Percentiles rank a stretch among this genome's conserved stretches.
Conservation (phyloP, 64 coral and sea anemone species). For the Pocillopora damicornis region DNA sequence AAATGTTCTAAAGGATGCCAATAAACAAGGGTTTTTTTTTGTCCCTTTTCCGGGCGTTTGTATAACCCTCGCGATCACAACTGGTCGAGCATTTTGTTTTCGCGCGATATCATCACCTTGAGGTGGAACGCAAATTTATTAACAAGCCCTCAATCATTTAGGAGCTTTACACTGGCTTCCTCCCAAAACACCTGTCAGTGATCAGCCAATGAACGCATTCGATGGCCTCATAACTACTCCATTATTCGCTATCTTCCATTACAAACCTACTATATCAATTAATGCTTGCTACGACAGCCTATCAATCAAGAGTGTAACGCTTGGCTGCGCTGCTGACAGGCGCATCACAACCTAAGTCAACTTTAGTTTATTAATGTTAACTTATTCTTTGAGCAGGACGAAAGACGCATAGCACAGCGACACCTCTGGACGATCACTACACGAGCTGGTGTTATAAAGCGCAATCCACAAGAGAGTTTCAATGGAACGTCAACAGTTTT, state of each 20-base stretch:
- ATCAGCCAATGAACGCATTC: constrained; percentile 54
- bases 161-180: constrained; percentile 47
- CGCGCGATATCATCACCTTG: constrained; percentile 1
- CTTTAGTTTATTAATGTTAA: constrained; percentile 88
- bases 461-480: not conserved
- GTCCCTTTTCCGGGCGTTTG: not conserved
- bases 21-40: not conserved
- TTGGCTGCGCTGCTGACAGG: constrained; percentile 75
- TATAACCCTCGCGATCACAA: not conserved
- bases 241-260: constrained; percentile 91
- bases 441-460: not conserved
- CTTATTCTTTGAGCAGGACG: constrained; percentile 50
- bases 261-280: constrained; percentile 98
- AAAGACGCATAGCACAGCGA: constrained; percentile 15
- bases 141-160: constrained; percentile 46
- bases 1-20: constrained; percentile 19
- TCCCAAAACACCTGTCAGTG: constrained; percentile 72
- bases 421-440: constrained; percentile 22
- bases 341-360: constrained; percentile 71
- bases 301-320: constrained; percentile 90
- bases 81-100: not conserved
- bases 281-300: constrained; percentile 81
- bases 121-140: constrained; percentile 28
- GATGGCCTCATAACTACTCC: constrained; percentile 59
- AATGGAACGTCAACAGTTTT: constrained; percentile 67